Base-by-base conservation (phyloP, 2,113 vertebrate species). In the Alligator mississippiensis region DNA sequence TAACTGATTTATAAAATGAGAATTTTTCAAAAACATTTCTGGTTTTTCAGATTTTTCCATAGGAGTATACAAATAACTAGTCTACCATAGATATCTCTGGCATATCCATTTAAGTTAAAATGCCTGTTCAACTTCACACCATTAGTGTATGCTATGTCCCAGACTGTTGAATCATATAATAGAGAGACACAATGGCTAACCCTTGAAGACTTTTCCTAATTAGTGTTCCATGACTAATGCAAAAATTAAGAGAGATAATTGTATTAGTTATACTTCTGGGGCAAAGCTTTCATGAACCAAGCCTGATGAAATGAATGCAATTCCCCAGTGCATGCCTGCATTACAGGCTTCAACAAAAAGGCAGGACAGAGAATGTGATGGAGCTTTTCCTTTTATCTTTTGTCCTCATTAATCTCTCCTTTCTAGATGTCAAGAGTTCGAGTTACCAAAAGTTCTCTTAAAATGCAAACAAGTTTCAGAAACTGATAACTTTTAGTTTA, bases 221-320 rank as follows among this genome's bases (percentile, higher is more conserved):
- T 93, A 95, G 59, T 0, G 0, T 90, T 82, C 77, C 38, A 57
- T 34, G 63, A 92, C 61, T 93, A 95, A 93, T 78, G 57, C 15
- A 93, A 92, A 95, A 95, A 94, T 91, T 92, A 94, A 90, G 63
- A 80, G 81, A 95, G 89, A 83, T 74, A 93, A 95, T 92, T 96
- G 57, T 79, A 17, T 89, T 92, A 85, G 74, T 66, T 87, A 25
- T 83, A 82, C 82, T 88, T 96, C 66, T 89, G 82, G 60, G 80
- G 58, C 24, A 93, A 80, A 89, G 60, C 9, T 91, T 94, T 93
- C 89, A 84, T 89, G 72, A 95, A 74, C 61, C 5, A 76, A 28
- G 25, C 55, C 62, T 84, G 24, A 89, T 74, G 87, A 97, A 94
- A 55, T 59, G 58, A 82, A 2, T 76, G 63, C 91, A 91, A 96